Percentiles rank a stretch among this genome's conserved stretches.
Evolutionary conservation across 2,888 invertebrate species (phyloP).

Genomic region (Portevinia maculata): DNA sequence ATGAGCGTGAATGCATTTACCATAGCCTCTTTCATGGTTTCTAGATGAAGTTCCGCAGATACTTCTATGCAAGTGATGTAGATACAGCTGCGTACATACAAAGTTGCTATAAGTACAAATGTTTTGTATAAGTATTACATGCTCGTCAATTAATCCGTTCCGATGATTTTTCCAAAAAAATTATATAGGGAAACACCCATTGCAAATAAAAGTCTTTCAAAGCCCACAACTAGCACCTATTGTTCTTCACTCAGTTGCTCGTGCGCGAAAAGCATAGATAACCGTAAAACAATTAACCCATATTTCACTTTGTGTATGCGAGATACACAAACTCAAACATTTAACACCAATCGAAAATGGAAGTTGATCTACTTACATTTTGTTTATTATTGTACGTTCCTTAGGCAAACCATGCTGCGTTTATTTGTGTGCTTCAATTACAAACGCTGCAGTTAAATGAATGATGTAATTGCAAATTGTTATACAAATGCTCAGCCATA

Average conservation of each 20-base stretch:
- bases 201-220: neutral
- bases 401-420: neutral
- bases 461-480: slow-evolving; percentile 46
- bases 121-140: too few relatives aligned
- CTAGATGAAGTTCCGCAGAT: too few relatives aligned
- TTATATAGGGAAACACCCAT: too few relatives aligned
- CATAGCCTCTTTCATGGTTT: too few relatives aligned
- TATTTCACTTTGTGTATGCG: slow-evolving; percentile 8
- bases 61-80: too few relatives aligned
- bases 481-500: slow-evolving; percentile 5
- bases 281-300: slow-evolving; percentile 29
- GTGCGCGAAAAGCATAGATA: slow-evolving; percentile 19
- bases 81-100: too few relatives aligned
- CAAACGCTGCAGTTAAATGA: slow-evolving; percentile 15
- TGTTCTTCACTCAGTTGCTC: neutral
- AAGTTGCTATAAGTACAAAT: too few relatives aligned
- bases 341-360: slow-evolving; percentile 57
- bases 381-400: neutral
- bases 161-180: too few relatives aligned
- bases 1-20: too few relatives aligned
- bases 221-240: slow-evolving; percentile 1
- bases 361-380: slow-evolving; percentile 42
- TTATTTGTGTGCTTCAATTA: slow-evolving; percentile 40
- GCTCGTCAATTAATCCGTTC: too few relatives aligned
- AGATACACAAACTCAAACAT: slow-evolving; percentile 22